Conservation (phyloP, 2,797 vertebrate species). For the Onychomys leucogaster region DNA sequence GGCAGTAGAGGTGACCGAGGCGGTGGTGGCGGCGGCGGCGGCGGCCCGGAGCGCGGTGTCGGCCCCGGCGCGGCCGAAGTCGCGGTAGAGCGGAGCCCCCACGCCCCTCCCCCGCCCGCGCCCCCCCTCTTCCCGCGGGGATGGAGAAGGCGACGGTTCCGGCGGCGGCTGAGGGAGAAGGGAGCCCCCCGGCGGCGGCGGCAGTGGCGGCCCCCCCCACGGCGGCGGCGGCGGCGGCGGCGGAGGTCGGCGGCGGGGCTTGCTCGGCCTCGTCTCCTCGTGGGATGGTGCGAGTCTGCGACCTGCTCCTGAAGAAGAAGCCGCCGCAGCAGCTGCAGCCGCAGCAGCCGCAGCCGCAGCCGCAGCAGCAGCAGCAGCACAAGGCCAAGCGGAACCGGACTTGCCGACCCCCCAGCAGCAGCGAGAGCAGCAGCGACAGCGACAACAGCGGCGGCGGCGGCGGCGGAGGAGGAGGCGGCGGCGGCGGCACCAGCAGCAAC, state of each 20-base stretch:
- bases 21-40: conserved; percentile 68
- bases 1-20: conserved; percentile 88
- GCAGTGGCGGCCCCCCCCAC: conserved; percentile 62
- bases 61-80: conserved; percentile 75
- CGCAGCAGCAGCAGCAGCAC: conserved; percentile 69
- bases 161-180: conserved; percentile 81
- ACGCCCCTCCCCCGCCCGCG: conserved; percentile 74
- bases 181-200: conserved; percentile 79
- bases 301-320: conserved; percentile 87
- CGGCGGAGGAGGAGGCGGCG: conserved; percentile 79
- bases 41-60: conserved; percentile 70
- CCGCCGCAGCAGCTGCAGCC: conserved; percentile 51
- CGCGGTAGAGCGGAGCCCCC: conserved; percentile 78
- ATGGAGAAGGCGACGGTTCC: conserved; percentile 79
- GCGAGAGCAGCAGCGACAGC: conserved; percentile 84
- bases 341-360: no score
- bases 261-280: conserved; percentile 78
- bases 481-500: conserved; percentile 82
- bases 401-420: conserved; percentile 84
- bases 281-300: conserved; percentile 88
- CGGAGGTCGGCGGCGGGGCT: conserved; percentile 74
- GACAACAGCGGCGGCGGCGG: conserved; percentile 68
- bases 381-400: conserved; percentile 87
- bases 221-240: conserved; percentile 66
- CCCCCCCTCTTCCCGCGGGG: conserved; percentile 78